Evolutionary conservation across 2,113 vertebrate genomes (phyloP), one percentile per base, ranked within the genome.

Genomic region (Zosterops borbonicus): DNA sequence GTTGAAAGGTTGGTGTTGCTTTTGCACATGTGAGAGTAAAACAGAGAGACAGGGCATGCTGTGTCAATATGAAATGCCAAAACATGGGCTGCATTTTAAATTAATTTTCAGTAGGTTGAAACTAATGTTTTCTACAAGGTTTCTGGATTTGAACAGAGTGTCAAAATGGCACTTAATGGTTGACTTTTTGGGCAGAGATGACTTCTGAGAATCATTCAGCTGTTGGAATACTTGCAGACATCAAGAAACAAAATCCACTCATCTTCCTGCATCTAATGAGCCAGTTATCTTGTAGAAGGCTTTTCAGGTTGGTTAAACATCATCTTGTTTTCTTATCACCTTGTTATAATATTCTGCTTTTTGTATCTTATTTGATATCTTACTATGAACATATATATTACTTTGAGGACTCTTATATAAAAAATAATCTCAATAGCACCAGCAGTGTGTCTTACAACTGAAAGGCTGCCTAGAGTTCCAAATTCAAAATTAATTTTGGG

Each of bases 21-120:
- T 14, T 77, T 94, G 90, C 92, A 89, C 77, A 76, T 93, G 80
- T 90, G 93, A 94, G 86, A 96, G 8, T 93, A 90, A 94, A 95
- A 91, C 94, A 92, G 63, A 94, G 65, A 95, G 92, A 95, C 63
- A 75, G 77, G 82, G 69, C 78, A 42, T 87, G 74, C 92, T 75
- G 81, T 87, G 89, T 90, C 59, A 69, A 15, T 59, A 77, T 0
- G 2, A 71, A 58, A 82, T 94, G 95, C 88, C 93, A 97, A 97
- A 94, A 90, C 62, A 76, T 15, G 69, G 47, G 22, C 65, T 93
- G 92, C 69, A 42, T 95, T 95, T 95, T 35, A 87, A 95, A 96
- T 90, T 76, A 63, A 77, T 85, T 94, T 95, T 95, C 46, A 70
- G 64, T 76, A 77, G 55, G 29, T 60, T 73, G 74, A 92, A 85